Evolutionary conservation across 2,888 invertebrate species (phyloP).

Genomic region (Mesopsocus fuscifrons): DNA sequence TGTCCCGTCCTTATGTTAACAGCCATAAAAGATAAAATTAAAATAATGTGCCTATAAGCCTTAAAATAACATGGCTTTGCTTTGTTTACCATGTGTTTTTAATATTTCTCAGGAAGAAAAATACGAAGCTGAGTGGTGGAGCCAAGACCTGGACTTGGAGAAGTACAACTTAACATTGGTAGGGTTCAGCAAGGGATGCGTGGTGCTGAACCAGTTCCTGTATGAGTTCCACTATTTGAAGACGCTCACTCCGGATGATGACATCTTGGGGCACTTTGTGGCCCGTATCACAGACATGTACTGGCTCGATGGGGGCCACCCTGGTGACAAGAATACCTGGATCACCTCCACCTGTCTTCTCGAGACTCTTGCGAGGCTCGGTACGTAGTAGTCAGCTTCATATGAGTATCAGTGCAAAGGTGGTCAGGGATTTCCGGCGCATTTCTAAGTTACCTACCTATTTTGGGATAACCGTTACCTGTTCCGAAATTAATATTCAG

Average conservation of each 20-base stretch:
- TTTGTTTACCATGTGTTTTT: too few relatives aligned
- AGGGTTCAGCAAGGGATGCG: slow-evolving; percentile 87
- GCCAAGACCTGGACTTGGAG: slow-evolving; percentile 34
- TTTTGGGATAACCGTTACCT: slow-evolving; percentile 6
- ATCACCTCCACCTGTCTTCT: slow-evolving; percentile 56
- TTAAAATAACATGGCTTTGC: too few relatives aligned
- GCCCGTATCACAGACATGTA: slow-evolving; percentile 53
- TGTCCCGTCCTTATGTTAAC: too few relatives aligned
- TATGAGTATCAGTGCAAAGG: background rate
- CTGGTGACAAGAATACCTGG: slow-evolving; percentile 78
- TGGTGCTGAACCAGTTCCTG: slow-evolving; percentile 77
- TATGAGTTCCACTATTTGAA: slow-evolving; percentile 64
- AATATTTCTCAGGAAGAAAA: too few relatives aligned
- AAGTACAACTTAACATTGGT: slow-evolving; percentile 41
- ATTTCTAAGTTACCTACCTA: background rate
- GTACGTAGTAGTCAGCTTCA: slow-evolving; percentile 26
- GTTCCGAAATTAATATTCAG: too few relatives aligned
- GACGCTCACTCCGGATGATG: slow-evolving; percentile 41
- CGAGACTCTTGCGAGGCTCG: slow-evolving; percentile 47
- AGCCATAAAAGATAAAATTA: too few relatives aligned
- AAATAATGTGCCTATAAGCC: too few relatives aligned
- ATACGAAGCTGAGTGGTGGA: slow-evolving; percentile 39
- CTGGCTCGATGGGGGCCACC: slow-evolving; percentile 84
- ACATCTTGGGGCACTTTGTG: slow-evolving; percentile 40
- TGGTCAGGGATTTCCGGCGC: slow-evolving; percentile 1